These are phyloP conservation scores for Acleris literana DNA, from an alignment of 2,888 invertebrate genomes.

Conservation along the genomic window DNA sequence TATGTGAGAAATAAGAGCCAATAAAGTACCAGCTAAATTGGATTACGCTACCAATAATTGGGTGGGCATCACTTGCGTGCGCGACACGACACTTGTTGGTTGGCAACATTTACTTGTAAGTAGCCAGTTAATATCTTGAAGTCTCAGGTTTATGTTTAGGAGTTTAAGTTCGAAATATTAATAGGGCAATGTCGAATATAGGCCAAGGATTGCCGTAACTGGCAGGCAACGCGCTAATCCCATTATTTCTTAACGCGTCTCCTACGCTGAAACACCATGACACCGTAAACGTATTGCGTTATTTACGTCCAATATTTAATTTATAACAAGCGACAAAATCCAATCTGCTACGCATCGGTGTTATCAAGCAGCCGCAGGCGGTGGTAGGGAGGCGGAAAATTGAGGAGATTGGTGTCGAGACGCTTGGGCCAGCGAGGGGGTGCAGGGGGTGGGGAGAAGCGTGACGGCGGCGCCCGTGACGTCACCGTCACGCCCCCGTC, in stretches of 20 bases:
- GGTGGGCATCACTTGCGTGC: slow-evolving; percentile 47
- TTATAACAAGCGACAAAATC: slow-evolving; percentile 23
- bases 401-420: slow-evolving; percentile 57
- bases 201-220: no score
- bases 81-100: slow-evolving; percentile 38
- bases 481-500: slow-evolving; percentile 43
- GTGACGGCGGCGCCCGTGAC: slow-evolving; percentile 40
- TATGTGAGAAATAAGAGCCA: slow-evolving; percentile 41
- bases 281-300: slow-evolving; percentile 6
- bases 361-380: slow-evolving; percentile 69
- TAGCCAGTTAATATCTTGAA: no score
- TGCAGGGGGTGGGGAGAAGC: slow-evolving; percentile 11
- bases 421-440: slow-evolving; percentile 38
- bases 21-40: slow-evolving; percentile 60
- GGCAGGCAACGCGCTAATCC: no score
- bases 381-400: slow-evolving; percentile 66
- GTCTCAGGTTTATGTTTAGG: no score
- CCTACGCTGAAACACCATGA: slow-evolving; percentile 4
- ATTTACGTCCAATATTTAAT: slow-evolving; percentile 33
- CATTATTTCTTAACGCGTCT: no score
- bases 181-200: no score
- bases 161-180: no score
- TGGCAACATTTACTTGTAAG: slow-evolving; percentile 4
- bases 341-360: slow-evolving; percentile 37
- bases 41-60: slow-evolving; percentile 57